These are phyloP conservation scores for Drosophila rufa DNA, from an alignment of 1,140 invertebrate species.

Conservation along the genomic window DNA sequence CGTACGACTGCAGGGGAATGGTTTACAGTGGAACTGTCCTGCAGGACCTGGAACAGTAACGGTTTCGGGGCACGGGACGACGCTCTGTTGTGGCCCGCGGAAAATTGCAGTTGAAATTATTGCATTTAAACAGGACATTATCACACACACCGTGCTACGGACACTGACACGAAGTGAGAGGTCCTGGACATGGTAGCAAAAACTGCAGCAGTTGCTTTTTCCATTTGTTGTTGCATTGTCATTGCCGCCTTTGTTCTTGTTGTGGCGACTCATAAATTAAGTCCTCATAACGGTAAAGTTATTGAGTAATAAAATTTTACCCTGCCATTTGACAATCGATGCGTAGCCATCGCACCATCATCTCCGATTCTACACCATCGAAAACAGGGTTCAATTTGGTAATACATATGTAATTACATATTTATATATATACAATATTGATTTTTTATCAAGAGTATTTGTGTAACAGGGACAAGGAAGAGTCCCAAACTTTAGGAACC, in stretches of 20 bases:
- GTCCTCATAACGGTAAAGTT: slow-evolving; percentile 82
- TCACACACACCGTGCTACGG: slow-evolving; percentile 51
- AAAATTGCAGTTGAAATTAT: slow-evolving; percentile 82
- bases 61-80: slow-evolving; percentile 14
- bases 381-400: neutral
- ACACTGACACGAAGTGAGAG: slow-evolving; percentile 36
- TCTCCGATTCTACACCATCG: slow-evolving; percentile 2
- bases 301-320: slow-evolving; percentile 83
- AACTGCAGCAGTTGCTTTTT: slow-evolving; percentile 79
- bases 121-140: slow-evolving; percentile 84
- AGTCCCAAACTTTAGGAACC: neutral
- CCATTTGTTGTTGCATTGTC: slow-evolving; percentile 65
- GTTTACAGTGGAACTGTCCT: slow-evolving; percentile 31
- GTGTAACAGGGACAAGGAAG: too few species aligned
- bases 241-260: slow-evolving; percentile 43
- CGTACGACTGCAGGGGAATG: slow-evolving; percentile 31
- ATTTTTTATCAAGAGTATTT: too few species aligned
- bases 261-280: slow-evolving; percentile 80
- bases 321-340: slow-evolving; percentile 80
- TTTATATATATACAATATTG: too few species aligned
- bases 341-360: slow-evolving; percentile 54
- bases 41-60: slow-evolving; percentile 24
- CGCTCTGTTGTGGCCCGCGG: slow-evolving; percentile 39
- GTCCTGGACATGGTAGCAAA: slow-evolving; percentile 55
- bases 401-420: neutral